Conservation (phyloP, 2,888 invertebrate species). For the Polymixis lichenea region DNA sequence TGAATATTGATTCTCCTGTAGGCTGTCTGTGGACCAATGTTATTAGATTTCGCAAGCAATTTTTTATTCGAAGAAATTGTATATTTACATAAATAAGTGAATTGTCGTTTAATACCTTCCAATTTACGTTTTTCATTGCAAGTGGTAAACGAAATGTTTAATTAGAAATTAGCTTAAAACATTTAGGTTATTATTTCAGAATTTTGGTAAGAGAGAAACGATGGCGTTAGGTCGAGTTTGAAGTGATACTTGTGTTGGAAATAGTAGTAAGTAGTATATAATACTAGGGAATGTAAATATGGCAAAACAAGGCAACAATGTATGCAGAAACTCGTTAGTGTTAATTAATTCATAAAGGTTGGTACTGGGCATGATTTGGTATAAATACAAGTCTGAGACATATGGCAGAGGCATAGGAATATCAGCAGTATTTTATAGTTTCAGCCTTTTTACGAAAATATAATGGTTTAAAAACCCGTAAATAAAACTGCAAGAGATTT, state of each 20-base stretch:
- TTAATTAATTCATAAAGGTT: background rate
- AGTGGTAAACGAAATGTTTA: slow-evolving; percentile 19
- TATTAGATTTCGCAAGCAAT: slow-evolving; percentile 35
- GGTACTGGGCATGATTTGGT: background rate
- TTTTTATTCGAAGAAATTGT: slow-evolving; percentile 35
- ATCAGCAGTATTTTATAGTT: background rate
- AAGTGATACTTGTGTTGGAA: background rate
- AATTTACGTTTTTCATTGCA: background rate
- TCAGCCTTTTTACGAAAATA: background rate
- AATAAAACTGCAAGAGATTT: background rate
- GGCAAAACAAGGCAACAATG: slow-evolving; percentile 1
- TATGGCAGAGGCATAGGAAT: background rate
- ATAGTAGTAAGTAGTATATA: background rate
- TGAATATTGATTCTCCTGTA: slow-evolving; percentile 55
- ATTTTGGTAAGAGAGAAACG: background rate
- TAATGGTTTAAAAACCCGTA: background rate
- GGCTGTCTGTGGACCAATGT: slow-evolving; percentile 15
- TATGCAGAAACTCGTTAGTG: slow-evolving; percentile 12
- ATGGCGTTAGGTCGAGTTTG: background rate
- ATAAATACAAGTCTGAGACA: background rate
- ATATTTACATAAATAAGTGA: slow-evolving; percentile 30
- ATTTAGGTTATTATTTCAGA: slow-evolving; percentile 6
- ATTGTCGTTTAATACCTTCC: slow-evolving; percentile 11
- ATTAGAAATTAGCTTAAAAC: slow-evolving; percentile 12
- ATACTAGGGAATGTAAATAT: background rate